These are phyloP conservation scores for Nicator chloris DNA, from an alignment of 2,113 vertebrate species.

Conservation along the genomic window DNA sequence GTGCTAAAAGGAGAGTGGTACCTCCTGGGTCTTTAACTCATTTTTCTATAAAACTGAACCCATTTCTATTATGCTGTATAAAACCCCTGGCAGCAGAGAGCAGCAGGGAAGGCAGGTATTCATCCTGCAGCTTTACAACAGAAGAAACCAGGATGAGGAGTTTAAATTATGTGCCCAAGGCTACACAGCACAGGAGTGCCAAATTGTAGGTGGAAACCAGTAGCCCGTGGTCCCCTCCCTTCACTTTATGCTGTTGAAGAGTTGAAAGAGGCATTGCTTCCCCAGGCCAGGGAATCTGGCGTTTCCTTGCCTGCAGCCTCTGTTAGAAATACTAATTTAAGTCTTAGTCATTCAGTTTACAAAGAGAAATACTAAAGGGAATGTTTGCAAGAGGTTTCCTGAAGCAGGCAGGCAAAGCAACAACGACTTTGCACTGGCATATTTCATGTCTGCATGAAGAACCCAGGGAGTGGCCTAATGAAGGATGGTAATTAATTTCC, in stretches of 20 bases:
- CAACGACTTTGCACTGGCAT: neutral
- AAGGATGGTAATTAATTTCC: neutral
- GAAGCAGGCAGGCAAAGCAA: neutral
- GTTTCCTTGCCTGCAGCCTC: neutral
- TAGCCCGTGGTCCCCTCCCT: neutral
- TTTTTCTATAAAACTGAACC: neutral
- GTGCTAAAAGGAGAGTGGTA: neutral
- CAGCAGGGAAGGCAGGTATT: neutral
- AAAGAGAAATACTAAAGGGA: neutral
- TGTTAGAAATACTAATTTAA: neutral
- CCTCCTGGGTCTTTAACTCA: neutral
- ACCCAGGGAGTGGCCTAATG: neutral
- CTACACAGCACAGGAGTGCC: neutral
- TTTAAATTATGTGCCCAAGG: neutral
- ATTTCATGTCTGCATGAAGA: neutral
- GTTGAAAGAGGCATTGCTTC: neutral
- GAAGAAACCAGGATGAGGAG: neutral
- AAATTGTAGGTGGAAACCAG: neutral
- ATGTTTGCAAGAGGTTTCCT: neutral
- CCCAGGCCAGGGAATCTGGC: neutral
- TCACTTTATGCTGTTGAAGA: neutral
- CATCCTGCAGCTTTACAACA: neutral
- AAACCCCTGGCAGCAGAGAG: neutral
- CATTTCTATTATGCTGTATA: neutral
- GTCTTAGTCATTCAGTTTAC: neutral